phyloP scores from a whole-genome alignment of 1,140 invertebrate genomes.

The Drosophila kikkawai region DNA sequence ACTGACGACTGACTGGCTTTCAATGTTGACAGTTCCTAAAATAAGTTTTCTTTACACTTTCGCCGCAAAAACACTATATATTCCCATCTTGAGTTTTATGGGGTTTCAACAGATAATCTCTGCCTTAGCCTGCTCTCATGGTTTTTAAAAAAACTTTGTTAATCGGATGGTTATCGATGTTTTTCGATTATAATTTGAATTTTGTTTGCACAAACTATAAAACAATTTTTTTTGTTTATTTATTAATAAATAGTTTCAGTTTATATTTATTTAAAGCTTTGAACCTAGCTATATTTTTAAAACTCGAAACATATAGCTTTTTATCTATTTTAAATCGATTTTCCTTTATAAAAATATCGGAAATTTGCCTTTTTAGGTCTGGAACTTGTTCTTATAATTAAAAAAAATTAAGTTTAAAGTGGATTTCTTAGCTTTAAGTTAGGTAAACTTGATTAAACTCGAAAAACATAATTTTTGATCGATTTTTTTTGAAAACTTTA shows the following conservation, averaged over 20 bases:
- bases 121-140: not conserved
- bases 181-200: no score
- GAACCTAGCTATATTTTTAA: not conserved
- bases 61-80: no score
- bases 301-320: not conserved
- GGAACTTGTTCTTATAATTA: no score
- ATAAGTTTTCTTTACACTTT: conserved; percentile 34
- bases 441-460: not conserved
- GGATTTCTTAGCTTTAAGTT: not conserved
- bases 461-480: no score
- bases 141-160: not conserved
- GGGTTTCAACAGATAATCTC: not conserved
- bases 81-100: no score
- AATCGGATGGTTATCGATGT: not conserved
- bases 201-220: not conserved
- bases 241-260: not conserved
- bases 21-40: conserved; percentile 46
- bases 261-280: not conserved
- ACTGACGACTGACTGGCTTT: conserved; percentile 20
- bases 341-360: not conserved
- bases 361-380: not conserved
- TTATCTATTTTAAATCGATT: not conserved
- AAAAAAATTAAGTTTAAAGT: not conserved
- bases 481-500: not conserved
- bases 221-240: not conserved